Percentiles rank a stretch among this genome's conserved stretches.
Conservation (phyloP, 2,888 invertebrate species). For the Harpalus rubripes region DNA sequence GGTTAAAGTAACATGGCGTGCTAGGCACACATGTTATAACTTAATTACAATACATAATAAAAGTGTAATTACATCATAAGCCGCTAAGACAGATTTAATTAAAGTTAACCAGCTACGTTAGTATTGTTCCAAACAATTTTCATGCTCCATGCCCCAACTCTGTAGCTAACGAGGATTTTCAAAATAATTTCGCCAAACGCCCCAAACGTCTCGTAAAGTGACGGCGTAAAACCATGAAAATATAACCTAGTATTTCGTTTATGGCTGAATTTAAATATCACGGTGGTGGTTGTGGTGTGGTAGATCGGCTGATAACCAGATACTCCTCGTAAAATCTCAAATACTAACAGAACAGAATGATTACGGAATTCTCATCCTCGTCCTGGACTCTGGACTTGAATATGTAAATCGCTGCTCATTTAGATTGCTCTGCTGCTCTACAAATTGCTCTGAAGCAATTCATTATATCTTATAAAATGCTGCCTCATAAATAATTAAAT, state of each 20-base stretch:
- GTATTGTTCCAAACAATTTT: slow-evolving; percentile 55
- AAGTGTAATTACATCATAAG: slow-evolving; percentile 57
- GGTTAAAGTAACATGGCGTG: slow-evolving; percentile 26
- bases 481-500: slow-evolving; percentile 32
- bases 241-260: slow-evolving; percentile 48
- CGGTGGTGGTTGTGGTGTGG: not conserved
- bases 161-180: slow-evolving; percentile 59
- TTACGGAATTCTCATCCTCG: slow-evolving; percentile 23
- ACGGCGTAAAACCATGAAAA: slow-evolving; percentile 57
- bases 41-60: slow-evolving; percentile 55
- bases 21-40: slow-evolving; percentile 45
- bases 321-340: slow-evolving; percentile 33
- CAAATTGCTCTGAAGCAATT: slow-evolving; percentile 37
- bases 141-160: slow-evolving; percentile 42
- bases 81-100: slow-evolving; percentile 60
- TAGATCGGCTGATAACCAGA: slow-evolving; percentile 41
- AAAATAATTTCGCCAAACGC: slow-evolving; percentile 44
- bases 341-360: slow-evolving; percentile 34
- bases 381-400: slow-evolving; percentile 10
- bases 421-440: slow-evolving; percentile 21
- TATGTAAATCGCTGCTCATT: slow-evolving; percentile 26
- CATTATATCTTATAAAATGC: slow-evolving; percentile 22
- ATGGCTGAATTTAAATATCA: slow-evolving; percentile 48
- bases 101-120: slow-evolving; percentile 52
- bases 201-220: slow-evolving; percentile 47